Conservation (phyloP, 2,888 invertebrate species). For the Ophion obscuratus region DNA sequence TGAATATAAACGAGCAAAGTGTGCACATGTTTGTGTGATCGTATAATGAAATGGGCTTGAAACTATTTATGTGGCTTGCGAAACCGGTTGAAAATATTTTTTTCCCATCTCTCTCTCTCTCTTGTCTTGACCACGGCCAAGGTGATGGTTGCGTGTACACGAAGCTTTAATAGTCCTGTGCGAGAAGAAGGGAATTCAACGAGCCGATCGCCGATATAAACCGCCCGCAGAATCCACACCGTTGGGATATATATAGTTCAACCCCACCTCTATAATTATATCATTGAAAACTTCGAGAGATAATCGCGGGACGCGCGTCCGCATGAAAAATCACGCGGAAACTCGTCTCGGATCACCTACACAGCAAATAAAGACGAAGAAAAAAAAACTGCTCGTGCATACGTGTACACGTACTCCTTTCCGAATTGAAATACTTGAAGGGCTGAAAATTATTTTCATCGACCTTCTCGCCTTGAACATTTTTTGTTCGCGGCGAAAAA, state of each 20-base stretch:
- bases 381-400: background rate
- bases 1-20: conserved; percentile 56
- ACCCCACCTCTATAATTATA: conserved; percentile 32
- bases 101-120: conserved; percentile 18
- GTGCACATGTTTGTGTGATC: conserved; percentile 34
- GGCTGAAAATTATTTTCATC: background rate
- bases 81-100: conserved; percentile 62
- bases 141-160: conserved; percentile 39
- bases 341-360: conserved; percentile 2
- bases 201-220: conserved; percentile 32
- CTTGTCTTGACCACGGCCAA: conserved; percentile 53
- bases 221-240: background rate
- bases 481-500: background rate
- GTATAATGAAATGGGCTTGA: conserved; percentile 61
- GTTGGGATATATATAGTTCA: background rate
- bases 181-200: conserved; percentile 33
- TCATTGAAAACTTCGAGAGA: conserved; percentile 31
- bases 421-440: background rate
- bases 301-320: conserved; percentile 10
- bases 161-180: conserved; percentile 43
- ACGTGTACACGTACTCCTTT: background rate
- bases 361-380: background rate
- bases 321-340: conserved; percentile 12
- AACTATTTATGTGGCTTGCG: conserved; percentile 64
- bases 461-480: background rate